These are phyloP conservation scores for Mustela nigripes DNA, from an alignment of 2,113 vertebrate species.

Conservation along the genomic window DNA sequence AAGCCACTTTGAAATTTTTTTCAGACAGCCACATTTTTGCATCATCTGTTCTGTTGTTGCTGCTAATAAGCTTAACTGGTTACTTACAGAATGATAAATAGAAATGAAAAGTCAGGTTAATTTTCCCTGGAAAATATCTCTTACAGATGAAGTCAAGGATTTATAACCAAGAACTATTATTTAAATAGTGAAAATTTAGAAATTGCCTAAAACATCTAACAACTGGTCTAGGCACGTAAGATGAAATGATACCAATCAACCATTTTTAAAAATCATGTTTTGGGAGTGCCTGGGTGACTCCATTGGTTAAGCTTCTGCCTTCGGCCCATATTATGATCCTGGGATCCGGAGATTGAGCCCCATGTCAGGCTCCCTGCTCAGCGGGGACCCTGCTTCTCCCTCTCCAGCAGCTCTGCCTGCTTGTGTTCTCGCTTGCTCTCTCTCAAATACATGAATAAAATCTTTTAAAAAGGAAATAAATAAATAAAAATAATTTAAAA, in stretches of 20 bases:
- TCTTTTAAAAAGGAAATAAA: neutral
- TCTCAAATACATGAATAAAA: neutral
- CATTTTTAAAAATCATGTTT: neutral
- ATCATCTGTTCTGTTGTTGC: neutral
- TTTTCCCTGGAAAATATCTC: conserved; percentile 24
- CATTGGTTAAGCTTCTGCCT: neutral
- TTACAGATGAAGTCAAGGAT: neutral
- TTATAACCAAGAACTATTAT: neutral
- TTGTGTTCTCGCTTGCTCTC: neutral
- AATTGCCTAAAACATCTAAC: neutral
- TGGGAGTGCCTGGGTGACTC: neutral
- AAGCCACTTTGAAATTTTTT: neutral
- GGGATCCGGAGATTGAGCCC: neutral
- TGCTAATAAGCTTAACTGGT: neutral
- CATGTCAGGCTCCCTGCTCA: neutral
- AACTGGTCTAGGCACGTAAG: neutral
- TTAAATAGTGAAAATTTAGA: neutral
- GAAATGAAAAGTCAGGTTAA: neutral
- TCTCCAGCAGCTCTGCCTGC: neutral
- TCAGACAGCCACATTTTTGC: neutral
- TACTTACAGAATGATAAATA: neutral
- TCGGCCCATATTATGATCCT: neutral
- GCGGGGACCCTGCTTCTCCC: neutral
- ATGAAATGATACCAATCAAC: neutral
- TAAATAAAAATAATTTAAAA: neutral